phyloP scores from a whole-genome alignment of 2,113 vertebrate genomes.

The Equus przewalskii region DNA sequence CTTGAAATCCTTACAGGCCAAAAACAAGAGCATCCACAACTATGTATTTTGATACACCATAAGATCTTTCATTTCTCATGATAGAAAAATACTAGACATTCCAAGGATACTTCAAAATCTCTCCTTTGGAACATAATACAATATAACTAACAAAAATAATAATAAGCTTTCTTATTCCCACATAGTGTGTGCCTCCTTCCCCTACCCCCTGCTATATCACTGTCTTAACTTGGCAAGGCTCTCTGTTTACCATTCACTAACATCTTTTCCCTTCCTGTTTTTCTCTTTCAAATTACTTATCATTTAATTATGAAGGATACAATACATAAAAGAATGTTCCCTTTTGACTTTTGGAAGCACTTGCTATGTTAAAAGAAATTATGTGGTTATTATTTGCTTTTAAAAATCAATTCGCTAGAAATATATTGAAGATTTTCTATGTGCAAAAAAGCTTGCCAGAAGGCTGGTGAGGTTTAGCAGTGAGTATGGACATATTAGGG shows the following conservation, averaged over 20 bases:
- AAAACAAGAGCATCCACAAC: neutral
- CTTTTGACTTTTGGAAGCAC: neutral
- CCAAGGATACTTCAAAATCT: slow-evolving; percentile 19
- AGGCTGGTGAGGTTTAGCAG: neutral
- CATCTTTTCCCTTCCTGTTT: neutral
- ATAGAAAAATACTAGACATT: neutral
- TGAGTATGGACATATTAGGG: neutral
- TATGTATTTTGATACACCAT: neutral
- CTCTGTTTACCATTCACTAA: neutral
- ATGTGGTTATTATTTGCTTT: neutral
- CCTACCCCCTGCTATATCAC: accelerated
- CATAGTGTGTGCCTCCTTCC: neutral
- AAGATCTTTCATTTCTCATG: neutral
- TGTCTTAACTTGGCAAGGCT: neutral
- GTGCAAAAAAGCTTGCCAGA: neutral
- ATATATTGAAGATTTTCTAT: neutral
- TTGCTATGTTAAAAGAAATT: neutral
- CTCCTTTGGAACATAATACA: neutral
- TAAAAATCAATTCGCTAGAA: slow-evolving; percentile 9
- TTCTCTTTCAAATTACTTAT: neutral
- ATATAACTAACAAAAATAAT: neutral
- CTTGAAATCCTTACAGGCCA: neutral
- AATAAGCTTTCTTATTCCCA: neutral
- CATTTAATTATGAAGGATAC: slow-evolving; percentile 25
- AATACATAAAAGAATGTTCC: neutral